Evolutionary conservation across 1,140 invertebrate genomes (phyloP), one percentile per base, ranked within the genome.

Genomic region (Atta cephalotes): DNA sequence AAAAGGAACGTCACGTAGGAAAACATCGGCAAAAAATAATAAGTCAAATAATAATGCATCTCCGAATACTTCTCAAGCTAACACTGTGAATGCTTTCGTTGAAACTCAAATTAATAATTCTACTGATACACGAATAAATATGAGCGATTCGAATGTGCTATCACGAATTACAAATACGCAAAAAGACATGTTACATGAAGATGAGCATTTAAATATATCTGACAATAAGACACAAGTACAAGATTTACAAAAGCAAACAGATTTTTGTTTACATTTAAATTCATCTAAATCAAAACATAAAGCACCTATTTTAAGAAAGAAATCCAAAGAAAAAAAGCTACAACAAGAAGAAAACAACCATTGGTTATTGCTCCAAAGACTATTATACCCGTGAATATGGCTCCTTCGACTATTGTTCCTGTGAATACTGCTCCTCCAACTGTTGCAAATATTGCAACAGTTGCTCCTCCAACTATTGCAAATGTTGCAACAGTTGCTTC

Each of bases 311-410:
- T 63, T 39, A 0, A 87, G 78, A 56, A 90, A 77, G 31, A 45
- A 45, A 45, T 25, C 84, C 5, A 91, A 87, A 56, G 90, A 91
- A 16, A 91, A n/a, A 91, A 90, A 53, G 12, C 87, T 12, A 87
- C 84, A 0, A 90, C 70, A 1, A 88, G 87, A n/a, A 91, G 74
- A 87, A 90, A 91, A 35, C 49, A 91, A 35, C 49, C 80, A 18
- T 14, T n/a, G 6, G n/a, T 16, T 14, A 2, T 51, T 4, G 2
- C 16, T 31, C 9, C 49, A 12, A n/a, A 6, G 7, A 9, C 45
- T 53, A 21, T 49, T 68, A 21, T n/a, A n/a, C 7, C 56, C 7
- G 2, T 58, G 1, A 45, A 45, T 12, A 10, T 45, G 39, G 1
- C 39, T 58, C 0, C n/a, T 58, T n/a, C n/a, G n/a, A 2, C 7